Conservation (phyloP, 2,888 invertebrate species). For the Drosophila hamatofila region DNA sequence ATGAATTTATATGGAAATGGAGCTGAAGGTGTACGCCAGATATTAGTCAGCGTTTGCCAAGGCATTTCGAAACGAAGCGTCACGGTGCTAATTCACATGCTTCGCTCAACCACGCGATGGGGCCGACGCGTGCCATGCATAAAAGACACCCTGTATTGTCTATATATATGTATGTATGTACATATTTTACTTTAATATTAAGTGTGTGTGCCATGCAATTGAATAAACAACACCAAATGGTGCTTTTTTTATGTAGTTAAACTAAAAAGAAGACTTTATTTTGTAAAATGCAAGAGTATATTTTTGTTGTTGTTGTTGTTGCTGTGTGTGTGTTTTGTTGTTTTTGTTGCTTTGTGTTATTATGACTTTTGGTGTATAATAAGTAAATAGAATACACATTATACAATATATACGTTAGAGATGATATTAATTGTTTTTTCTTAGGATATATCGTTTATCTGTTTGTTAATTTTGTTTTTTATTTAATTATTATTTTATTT, state of each 20-base stretch:
- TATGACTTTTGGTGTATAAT: constrained; percentile 69
- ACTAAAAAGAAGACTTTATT: constrained; percentile 83
- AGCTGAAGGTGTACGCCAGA: constrained; percentile 35
- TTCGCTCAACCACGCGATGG: too few species aligned
- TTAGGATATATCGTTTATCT: constrained; percentile 60
- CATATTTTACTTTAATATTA: constrained; percentile 10
- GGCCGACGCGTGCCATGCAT: constrained; percentile 55
- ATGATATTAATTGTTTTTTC: constrained; percentile 55
- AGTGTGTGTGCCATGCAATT: constrained; percentile 37
- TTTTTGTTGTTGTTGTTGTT: constrained; percentile 52
- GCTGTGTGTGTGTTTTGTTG: constrained; percentile 29
- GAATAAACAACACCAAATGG: constrained; percentile 57
- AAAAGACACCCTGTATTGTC: constrained; percentile 62
- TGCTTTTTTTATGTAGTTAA: constrained; percentile 71
- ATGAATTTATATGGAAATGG: neutral
- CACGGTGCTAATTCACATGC: constrained; percentile 56
- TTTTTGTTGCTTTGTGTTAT: constrained; percentile 59
- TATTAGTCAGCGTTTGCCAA: constrained; percentile 62
- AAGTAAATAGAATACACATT: constrained; percentile 74
- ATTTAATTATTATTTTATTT: constrained; percentile 42
- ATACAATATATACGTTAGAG: constrained; percentile 65
- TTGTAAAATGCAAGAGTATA: constrained; percentile 83
- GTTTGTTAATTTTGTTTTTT: constrained; percentile 7
- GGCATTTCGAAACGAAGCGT: constrained; percentile 62
- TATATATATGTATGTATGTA: constrained; percentile 1